Evolutionary conservation across 2,888 invertebrate genomes (phyloP), one percentile per base, ranked within the genome.

Genomic region (Liopterus haemorrhoidalis): DNA sequence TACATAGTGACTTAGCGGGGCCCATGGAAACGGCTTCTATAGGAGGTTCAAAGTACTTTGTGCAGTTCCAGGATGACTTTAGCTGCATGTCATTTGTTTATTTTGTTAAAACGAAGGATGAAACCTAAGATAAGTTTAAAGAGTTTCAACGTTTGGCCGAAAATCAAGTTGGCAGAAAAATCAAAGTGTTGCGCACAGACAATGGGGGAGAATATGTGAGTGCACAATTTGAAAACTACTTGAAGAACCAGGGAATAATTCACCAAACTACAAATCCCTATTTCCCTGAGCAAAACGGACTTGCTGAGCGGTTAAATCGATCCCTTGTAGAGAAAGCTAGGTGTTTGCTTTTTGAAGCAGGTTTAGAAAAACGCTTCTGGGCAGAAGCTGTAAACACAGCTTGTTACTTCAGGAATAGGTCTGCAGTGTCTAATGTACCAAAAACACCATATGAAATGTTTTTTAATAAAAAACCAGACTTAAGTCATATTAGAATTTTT

Each of bases 51-150:
- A 49, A 40, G 22, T 60, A 57, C 41, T 56, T 59, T 49, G 44
- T 61, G 1, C 46, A 57, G 0, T 59, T 62, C 33, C 46, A 58
- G 0, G 60, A 61, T 52, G 59, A 8, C n/a, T 6, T 24, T n/a
- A 24, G 24, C n/a, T n/a, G 24, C 6, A 24, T 24, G 24, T 6
- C 24, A 8, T 24, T 24, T n/a, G 24, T 24, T 8, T 24, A 24
- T 24, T 24, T 24, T 24, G 8, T 24, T 6, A 24, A 24, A 24
- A 49, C 2, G 21, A n/a, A n/a, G n/a, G n/a, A n/a, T n/a, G n/a
- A n/a, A n/a, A n/a, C n/a, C n/a, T n/a, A n/a, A n/a, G 11, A 33
- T 4, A 25, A 32, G 5, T 54, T 55, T 27, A 44, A 40, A 39
- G 46, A 52, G 15, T 57, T 54, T 36, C 46, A 55, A 30, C 24